Conservation (phyloP, 2,888 invertebrate species). For the Osedax fenrisi region DNA sequence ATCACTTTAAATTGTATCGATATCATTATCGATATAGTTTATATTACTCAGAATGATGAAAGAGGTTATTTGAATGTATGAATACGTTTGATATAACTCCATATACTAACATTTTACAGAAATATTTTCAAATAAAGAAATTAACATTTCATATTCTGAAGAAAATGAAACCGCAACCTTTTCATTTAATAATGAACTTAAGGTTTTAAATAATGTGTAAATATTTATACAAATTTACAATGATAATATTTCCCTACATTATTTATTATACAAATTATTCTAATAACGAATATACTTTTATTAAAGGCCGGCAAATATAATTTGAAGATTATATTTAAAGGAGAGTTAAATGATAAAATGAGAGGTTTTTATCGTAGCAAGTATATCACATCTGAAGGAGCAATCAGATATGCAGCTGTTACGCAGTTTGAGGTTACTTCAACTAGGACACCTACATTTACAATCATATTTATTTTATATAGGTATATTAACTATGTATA, state of each 20-base stretch:
- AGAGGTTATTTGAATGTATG: too few species aligned
- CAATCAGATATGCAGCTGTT: slow-evolving; percentile 66
- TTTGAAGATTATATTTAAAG: slow-evolving; percentile 56
- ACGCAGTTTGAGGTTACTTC: slow-evolving; percentile 61
- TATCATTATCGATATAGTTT: background rate
- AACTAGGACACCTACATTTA: background rate
- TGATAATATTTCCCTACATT: too few species aligned
- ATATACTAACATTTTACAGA: background rate
- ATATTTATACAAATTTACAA: too few species aligned
- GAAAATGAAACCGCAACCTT: slow-evolving; percentile 43
- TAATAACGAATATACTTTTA: too few species aligned
- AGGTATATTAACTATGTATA: background rate
- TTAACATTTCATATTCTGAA: slow-evolving; percentile 37
- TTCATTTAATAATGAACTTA: slow-evolving; percentile 42
- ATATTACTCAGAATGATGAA: background rate
- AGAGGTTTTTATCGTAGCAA: slow-evolving; percentile 87
- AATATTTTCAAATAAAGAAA: slow-evolving; percentile 4
- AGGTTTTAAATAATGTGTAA: slow-evolving; percentile 36
- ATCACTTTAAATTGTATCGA: background rate
- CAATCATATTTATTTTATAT: background rate
- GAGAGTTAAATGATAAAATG: slow-evolving; percentile 79
- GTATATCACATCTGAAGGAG: slow-evolving; percentile 61
- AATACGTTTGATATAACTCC: background rate
- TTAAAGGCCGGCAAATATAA: background rate
- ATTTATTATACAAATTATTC: too few species aligned